Percentiles rank a stretch among this genome's conserved stretches.
Conservation (phyloP, 2,888 invertebrate genomes). For the Epistrophella euchroma region DNA sequence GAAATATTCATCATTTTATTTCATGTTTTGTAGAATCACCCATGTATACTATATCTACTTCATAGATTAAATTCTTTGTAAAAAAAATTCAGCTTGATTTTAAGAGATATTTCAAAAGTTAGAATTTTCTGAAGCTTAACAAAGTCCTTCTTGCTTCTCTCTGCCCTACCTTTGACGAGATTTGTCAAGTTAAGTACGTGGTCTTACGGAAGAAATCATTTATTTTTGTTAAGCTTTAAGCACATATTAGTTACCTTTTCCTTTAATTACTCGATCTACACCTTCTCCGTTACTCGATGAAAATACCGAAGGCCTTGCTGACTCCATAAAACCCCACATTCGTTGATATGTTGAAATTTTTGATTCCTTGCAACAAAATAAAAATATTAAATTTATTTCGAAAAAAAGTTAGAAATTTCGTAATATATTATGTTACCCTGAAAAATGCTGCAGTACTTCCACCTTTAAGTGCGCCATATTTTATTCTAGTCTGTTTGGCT, state of each 20-base stretch:
- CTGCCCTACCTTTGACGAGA: too few relatives aligned
- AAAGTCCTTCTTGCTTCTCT: too few relatives aligned
- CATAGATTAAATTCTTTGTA: too few relatives aligned
- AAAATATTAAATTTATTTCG: conserved; percentile 2
- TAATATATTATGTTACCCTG: conserved; percentile 86
- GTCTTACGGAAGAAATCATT: too few relatives aligned
- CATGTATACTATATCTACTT: too few relatives aligned
- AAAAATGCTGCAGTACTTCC: conserved; percentile 98
- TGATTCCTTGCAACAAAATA: conserved; percentile 88
- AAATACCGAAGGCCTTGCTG: conserved; percentile 94
- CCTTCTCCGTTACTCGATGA: conserved; percentile 94
- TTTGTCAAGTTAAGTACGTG: too few relatives aligned
- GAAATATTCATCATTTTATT: too few relatives aligned
- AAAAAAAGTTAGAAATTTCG: neutral
- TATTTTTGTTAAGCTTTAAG: neutral
- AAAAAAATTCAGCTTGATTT: too few relatives aligned
- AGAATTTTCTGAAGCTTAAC: too few relatives aligned
- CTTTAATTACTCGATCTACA: conserved; percentile 93
- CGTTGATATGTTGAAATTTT: conserved; percentile 96
- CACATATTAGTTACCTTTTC: conserved; percentile 85
- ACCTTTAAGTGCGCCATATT: conserved; percentile 96
- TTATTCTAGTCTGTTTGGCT: conserved; percentile 97
- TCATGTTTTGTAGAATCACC: too few relatives aligned
- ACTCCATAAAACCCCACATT: conserved; percentile 98
- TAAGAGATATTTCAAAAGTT: too few relatives aligned